Evolutionary conservation across 2,797 vertebrate genomes (phyloP).

Genomic region (Champsocephalus esox): DNA sequence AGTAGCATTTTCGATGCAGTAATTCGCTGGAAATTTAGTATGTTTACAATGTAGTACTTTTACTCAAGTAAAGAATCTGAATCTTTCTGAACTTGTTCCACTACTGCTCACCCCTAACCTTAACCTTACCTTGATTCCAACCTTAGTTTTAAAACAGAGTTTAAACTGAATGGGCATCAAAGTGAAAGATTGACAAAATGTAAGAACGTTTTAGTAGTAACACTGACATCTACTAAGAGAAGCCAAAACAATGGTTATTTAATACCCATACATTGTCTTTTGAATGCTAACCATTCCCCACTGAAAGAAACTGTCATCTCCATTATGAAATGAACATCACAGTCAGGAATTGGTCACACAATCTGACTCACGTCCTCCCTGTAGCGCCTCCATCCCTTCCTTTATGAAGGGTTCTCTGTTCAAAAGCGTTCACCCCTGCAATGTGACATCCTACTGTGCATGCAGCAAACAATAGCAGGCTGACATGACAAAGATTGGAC

Average conservation of each 20-base stretch:
- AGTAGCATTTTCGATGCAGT: too few species aligned
- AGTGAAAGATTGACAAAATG: background rate
- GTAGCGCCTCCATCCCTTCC: constrained; percentile 13
- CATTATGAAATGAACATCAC: background rate
- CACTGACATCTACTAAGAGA: background rate
- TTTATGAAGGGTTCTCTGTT: constrained; percentile 5
- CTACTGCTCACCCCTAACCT: background rate
- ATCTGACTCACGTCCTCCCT: constrained; percentile 43
- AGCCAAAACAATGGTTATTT: background rate
- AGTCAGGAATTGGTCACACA: constrained; percentile 16
- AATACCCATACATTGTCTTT: background rate
- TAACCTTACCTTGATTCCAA: background rate
- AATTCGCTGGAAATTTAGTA: too few species aligned
- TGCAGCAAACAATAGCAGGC: constrained; percentile 3
- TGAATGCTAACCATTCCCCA: background rate
- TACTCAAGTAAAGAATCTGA: too few species aligned
- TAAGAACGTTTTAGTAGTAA: background rate
- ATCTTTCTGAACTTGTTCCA: too few species aligned
- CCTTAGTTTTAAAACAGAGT: background rate
- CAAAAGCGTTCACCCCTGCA: constrained; percentile 2
- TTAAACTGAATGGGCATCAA: background rate
- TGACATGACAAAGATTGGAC: constrained; percentile 18
- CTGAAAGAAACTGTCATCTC: background rate
- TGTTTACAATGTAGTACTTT: too few species aligned
- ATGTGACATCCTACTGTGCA: constrained; percentile 3